Percentiles rank a stretch among this genome's conserved stretches.
phyloP scores from a whole-genome alignment of 2,113 vertebrate genomes.

The Ondatra zibethicus region DNA sequence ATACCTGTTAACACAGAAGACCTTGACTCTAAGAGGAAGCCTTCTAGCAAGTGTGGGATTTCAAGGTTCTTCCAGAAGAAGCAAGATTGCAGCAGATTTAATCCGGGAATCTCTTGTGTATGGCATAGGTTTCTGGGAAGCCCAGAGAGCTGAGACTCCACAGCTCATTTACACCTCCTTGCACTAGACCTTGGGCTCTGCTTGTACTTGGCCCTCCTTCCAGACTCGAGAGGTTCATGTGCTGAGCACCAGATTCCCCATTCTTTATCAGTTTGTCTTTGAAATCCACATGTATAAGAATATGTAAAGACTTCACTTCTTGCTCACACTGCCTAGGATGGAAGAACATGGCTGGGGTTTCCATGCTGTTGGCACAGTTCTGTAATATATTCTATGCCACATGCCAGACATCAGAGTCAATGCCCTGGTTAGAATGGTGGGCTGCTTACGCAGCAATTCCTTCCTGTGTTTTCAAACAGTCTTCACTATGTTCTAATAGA shows the following conservation, averaged over 20 bases:
- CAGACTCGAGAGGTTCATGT: background rate
- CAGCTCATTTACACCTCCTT: background rate
- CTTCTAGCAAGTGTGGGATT: background rate
- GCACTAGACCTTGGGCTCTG: background rate
- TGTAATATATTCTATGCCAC: background rate
- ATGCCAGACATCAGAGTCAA: background rate
- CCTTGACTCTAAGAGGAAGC: background rate
- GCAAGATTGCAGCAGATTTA: background rate
- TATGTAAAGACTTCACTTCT: background rate
- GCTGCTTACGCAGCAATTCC: slow-evolving; percentile 64
- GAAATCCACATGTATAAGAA: background rate
- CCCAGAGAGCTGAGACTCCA: background rate
- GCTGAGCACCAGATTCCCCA: background rate
- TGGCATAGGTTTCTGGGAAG: background rate
- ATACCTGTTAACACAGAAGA: background rate
- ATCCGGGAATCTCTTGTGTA: background rate
- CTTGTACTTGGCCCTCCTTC: background rate
- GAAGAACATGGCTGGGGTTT: background rate
- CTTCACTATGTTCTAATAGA: slow-evolving; percentile 62
- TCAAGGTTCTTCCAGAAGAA: background rate
- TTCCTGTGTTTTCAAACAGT: slow-evolving; percentile 68
- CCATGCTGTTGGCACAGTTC: background rate
- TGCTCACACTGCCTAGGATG: background rate
- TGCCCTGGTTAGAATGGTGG: background rate
- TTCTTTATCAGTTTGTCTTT: background rate